Percentiles rank a stretch among this genome's conserved stretches.
phyloP scores from a whole-genome alignment of 2,113 vertebrate genomes.

The Notechis scutatus region DNA sequence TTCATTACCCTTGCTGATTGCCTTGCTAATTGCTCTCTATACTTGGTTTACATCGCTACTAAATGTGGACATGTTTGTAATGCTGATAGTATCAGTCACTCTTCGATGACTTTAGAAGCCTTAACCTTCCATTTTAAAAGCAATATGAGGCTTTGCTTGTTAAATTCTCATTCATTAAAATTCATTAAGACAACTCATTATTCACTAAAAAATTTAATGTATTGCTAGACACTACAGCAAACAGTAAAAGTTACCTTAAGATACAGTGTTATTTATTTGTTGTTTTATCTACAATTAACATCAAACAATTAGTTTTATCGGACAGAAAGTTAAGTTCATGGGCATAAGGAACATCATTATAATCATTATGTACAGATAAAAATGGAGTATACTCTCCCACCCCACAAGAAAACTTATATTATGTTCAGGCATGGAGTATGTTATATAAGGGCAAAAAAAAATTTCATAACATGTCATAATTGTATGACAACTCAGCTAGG shows the following conservation, averaged over 20 bases:
- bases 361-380: background rate
- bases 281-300: background rate
- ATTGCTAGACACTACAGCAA: background rate
- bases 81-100: background rate
- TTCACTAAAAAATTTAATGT: conserved; percentile 17
- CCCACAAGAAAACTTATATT: background rate
- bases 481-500: background rate
- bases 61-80: conserved; percentile 3
- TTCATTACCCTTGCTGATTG: background rate
- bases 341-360: background rate
- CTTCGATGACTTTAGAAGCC: conserved; percentile 8
- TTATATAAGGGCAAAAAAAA: background rate
- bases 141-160: conserved; percentile 7
- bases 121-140: background rate
- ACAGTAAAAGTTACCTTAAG: conserved; percentile 1
- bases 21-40: conserved; percentile 4
- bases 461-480: background rate
- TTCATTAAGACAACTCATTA: background rate
- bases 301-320: background rate
- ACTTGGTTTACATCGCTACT: background rate
- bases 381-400: background rate
- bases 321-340: background rate
- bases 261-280: background rate
- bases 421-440: background rate
- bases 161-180: conserved; percentile 32